Base-by-base conservation (phyloP, 1,140 invertebrate genomes). In the Orchesella cincta region DNA sequence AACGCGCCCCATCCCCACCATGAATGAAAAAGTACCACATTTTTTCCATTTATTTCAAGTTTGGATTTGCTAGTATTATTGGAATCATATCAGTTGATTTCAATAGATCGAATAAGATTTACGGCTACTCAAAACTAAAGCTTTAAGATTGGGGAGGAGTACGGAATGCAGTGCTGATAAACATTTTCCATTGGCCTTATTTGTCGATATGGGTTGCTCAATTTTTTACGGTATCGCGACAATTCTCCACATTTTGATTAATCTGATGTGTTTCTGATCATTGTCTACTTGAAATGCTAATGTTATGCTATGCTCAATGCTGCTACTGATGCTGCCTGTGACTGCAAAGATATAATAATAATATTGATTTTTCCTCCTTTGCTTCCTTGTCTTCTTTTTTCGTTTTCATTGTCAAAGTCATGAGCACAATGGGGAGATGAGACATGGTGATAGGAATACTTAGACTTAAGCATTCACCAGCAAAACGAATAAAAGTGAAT, bases 271-370 rank as follows among this genome's bases (percentile, higher is more conserved):
- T 26, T n/a, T n/a, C n/a, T 26, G 52, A 57, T 57, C 52, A 57
- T 57, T 57, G 52, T 57, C 52, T 57, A 3, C 12, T n/a, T 57
- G 23, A n/a, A 57, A 57, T 57, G 52, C 23, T 57, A 57, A 57
- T n/a, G 23, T n/a, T 14, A 57, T 57, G 52, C n/a, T n/a, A n/a
- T n/a, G n/a, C n/a, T n/a, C n/a, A n/a, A n/a, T n/a, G n/a, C 23
- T 14, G 23, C 3, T 26, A 57, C 14, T 57, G 52, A 18, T 57
- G 52, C 23, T 57, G 52, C n/a, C n/a, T n/a, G n/a, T n/a, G n/a
- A n/a, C n/a, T n/a, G n/a, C n/a, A n/a, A n/a, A n/a, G n/a, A n/a
- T n/a, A 57, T 8, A 57, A 14, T 57, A 5, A n/a, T 14, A n/a
- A 57, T 57, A 57, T 57, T 57, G 52, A 57, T 57, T 57, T 57